Percentiles rank a stretch among this genome's conserved stretches.
Evolutionary conservation across 2,113 vertebrate species (phyloP).

Genomic region (Numida meleagris): DNA sequence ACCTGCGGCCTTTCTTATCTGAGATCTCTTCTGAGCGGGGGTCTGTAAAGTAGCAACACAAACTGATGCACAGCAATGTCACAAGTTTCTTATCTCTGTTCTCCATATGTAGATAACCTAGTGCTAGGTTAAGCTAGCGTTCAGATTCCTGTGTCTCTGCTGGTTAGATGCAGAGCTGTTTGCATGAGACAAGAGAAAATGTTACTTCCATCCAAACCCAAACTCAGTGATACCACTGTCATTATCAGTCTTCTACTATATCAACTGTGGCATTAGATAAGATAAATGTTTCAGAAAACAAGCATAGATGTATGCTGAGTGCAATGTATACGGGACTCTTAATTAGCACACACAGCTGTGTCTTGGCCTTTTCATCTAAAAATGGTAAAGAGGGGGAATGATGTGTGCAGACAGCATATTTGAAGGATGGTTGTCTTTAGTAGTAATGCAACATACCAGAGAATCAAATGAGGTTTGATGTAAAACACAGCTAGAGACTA

Average conservation of each 20-base stretch:
- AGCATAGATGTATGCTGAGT: neutral
- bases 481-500: slow-evolving; percentile 2
- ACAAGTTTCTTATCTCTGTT: neutral
- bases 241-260: neutral
- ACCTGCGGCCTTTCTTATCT: neutral
- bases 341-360: neutral
- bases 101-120: neutral
- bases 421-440: slow-evolving; percentile 4
- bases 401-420: neutral
- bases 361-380: slow-evolving; percentile 18
- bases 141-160: neutral
- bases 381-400: neutral
- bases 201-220: rapidly evolving
- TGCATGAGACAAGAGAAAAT: neutral
- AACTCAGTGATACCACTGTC: neutral
- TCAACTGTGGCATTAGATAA: neutral
- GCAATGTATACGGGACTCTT: neutral
- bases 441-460: neutral
- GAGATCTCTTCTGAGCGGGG: neutral
- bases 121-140: neutral
- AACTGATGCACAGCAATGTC: neutral
- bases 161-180: neutral
- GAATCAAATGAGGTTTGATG: slow-evolving; percentile 23
- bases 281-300: neutral
- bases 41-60: neutral